These are phyloP conservation scores for Danionella cerebrum DNA, from an alignment of 2,113 vertebrate genomes.

Conservation along the genomic window DNA sequence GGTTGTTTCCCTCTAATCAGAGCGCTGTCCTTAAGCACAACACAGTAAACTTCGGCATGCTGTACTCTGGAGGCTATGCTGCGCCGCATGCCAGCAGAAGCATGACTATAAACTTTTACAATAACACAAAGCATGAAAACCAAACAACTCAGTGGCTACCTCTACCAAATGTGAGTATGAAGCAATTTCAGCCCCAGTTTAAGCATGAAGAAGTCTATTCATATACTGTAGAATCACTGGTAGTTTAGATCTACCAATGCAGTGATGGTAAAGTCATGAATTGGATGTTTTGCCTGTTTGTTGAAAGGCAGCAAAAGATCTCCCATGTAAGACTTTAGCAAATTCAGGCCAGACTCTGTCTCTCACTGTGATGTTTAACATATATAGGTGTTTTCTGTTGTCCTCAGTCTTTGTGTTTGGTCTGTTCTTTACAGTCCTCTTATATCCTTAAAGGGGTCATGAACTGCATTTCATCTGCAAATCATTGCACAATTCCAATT, in stretches of 20 bases:
- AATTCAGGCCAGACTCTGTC: constrained; percentile 20
- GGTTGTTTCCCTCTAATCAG: constrained; percentile 98
- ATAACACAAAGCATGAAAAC: constrained; percentile 97
- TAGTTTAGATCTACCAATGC: too few species aligned
- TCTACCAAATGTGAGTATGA: constrained; percentile 73
- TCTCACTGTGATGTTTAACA: constrained; percentile 35
- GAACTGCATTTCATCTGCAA: too few species aligned
- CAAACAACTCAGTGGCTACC: constrained; percentile 92
- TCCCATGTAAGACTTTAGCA: constrained; percentile 20
- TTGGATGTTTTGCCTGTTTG: too few species aligned
- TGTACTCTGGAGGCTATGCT: constrained; percentile 94
- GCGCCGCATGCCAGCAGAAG: constrained; percentile 92
- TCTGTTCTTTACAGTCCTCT: constrained; percentile 7
- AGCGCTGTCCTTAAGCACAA: constrained; percentile 99
- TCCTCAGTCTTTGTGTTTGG: constrained; percentile 39
- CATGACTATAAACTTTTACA: constrained; percentile 99
- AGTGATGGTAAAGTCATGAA: too few species aligned
- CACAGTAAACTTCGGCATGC: constrained; percentile 99
- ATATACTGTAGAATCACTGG: background rate
- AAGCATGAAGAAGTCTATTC: constrained; percentile 16
- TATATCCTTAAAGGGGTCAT: constrained; percentile 12
- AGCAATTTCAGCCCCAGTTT: constrained; percentile 24
- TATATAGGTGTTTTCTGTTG: constrained; percentile 41
- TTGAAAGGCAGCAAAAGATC: too few species aligned
- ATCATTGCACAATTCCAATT: too few species aligned